Base-by-base conservation (phyloP, 2,113 vertebrate species). In the Oncorhynchus masou region DNA sequence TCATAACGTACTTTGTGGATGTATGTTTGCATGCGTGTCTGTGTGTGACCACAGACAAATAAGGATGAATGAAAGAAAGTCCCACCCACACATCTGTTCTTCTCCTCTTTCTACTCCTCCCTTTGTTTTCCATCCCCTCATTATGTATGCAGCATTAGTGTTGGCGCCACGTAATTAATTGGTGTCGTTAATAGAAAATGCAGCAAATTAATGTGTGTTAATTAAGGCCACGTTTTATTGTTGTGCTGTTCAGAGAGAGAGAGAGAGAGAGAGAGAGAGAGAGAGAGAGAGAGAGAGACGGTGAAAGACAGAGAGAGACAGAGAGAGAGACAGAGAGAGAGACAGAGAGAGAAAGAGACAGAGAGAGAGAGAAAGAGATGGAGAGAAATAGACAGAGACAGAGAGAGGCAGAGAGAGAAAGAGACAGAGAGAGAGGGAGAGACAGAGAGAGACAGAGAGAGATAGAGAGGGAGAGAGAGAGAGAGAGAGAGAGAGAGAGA, bases 171-270 rank as follows among this genome's bases (percentile, higher is more conserved):
- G 79, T 90, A 90, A 92, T 92, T 91, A 90, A 91, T 87, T 85
- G 81, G 69, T 71, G 83, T 70, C 78, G 82, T 87, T 88, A 89
- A 90, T 86, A 83, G 79, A 70, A 54, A 84, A 90, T 87, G 86
- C 79, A 68, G 85, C 76, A 87, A 78, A 79, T 88, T 89, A 89
- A 90, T 91, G 86, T 83, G 81, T 88, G 86, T 88, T 83, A 90
- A 91, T 88, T 86, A 88, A 86, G 74, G 68, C 71, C 80, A 81
- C 85, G 83, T 85, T 90, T 91, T 77, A 83, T 77, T 83, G 84
- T 87, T 82, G 76, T 86, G 85, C 81, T 86, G 86, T 88, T 90
- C 72, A 80, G 82, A 57, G 54, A 57, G 19, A 20, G 54, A 6
- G 3, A 20, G 54, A 15, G 19, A 57, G 16, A 20, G 54, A 57